Evolutionary conservation across 2,113 vertebrate genomes (phyloP), one percentile per base, ranked within the genome.

Genomic region (Saccopteryx leptura): DNA sequence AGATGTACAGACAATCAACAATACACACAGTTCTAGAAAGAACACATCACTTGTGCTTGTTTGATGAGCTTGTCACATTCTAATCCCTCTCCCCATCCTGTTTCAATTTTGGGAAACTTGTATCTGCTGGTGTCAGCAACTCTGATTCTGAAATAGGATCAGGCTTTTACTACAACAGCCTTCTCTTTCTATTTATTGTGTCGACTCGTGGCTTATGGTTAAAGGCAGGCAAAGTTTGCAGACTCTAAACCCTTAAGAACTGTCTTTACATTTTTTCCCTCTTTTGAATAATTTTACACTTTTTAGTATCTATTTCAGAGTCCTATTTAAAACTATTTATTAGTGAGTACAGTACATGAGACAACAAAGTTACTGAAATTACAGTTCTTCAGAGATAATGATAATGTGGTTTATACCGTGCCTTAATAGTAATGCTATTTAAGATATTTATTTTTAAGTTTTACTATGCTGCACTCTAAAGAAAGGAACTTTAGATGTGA

Each of bases 391-490:
- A 98, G 98, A 98, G 98, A 98, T 98, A 98, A 98, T 97, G 98
- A 97, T 98, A 90, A 98, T 98, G 98, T 99, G 98, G 98, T 98
- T 99, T 98, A 99, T 99, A 98, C 98, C 99, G 99, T 99, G 99
- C 99, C 99, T 99, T 99, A 99, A 99, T 99, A 99, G 99, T 99
- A 99, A 99, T 99, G 98, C 99, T 99, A 99, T 99, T 99, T 99
- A 99, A 99, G 99, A 99, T 99, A 99, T 99, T 99, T 99, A 99
- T 99, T 99, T 99, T 99, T 99, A 99, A 99, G 99, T 99, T 99
- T 99, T 99, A 99, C 99, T 98, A 99, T 99, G 99, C 99, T 99
- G 99, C 98, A 97, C 99, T 99, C 99, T 99, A 98, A 99, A 99
- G 99, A 99, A 99, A 99, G 99, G 97, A 96, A 99, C 99, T 99